A percentile compares a stretch with the other conserved stretches of the same genome.
Conservation (phyloP, 2,797 vertebrate species). For the Eulemur mongoz region DNA sequence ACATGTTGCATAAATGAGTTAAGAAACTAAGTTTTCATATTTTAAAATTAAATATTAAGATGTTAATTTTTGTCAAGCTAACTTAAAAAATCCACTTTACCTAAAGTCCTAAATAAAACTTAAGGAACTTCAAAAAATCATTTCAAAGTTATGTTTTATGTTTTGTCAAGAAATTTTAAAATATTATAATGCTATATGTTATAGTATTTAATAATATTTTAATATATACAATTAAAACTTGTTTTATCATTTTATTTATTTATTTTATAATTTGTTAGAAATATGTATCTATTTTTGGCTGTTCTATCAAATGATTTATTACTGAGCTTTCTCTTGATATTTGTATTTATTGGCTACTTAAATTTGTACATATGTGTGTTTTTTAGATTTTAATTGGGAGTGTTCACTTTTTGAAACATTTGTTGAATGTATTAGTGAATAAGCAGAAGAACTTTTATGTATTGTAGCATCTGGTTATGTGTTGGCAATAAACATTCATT, state of each 20-base stretch:
- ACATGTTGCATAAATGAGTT: neutral
- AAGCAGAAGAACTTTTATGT: neutral
- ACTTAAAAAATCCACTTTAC: neutral
- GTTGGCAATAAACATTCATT: neutral
- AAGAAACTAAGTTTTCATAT: neutral
- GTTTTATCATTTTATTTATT: neutral
- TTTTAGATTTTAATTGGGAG: neutral
- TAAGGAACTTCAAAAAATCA: neutral
- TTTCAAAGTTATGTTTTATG: neutral
- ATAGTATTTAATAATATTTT: neutral
- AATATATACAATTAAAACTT: neutral
- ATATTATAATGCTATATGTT: neutral
- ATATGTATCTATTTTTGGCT: neutral
- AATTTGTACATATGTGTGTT: neutral
- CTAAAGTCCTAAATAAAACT: neutral
- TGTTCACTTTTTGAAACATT: neutral
- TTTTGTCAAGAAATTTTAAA: neutral
- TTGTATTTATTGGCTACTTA: neutral
- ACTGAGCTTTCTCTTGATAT: neutral
- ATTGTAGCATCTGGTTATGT: neutral
- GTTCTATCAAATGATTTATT: neutral
- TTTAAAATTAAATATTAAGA: neutral
- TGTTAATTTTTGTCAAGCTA: neutral
- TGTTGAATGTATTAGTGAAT: neutral
- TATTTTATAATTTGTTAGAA: neutral